These are phyloP conservation scores for Galago senegalensis DNA, from an alignment of 2,797 vertebrate species.

Conservation along the genomic window DNA sequence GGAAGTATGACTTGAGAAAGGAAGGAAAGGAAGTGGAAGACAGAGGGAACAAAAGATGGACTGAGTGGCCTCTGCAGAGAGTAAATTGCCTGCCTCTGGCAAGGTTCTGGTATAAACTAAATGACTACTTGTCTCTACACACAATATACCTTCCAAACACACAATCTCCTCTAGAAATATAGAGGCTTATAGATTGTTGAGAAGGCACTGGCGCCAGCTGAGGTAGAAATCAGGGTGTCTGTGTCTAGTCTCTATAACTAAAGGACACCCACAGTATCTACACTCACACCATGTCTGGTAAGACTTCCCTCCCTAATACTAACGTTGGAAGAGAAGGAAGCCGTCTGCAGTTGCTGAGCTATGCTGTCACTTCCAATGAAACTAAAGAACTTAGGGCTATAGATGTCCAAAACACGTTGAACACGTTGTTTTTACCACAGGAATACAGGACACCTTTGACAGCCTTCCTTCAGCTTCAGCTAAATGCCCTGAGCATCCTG, in stretches of 20 bases:
- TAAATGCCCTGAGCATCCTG: not conserved
- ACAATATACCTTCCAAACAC: not conserved
- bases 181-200: not conserved
- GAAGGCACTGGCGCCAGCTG: not conserved
- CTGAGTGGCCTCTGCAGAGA: no score
- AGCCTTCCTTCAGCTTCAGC: not conserved
- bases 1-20: not conserved
- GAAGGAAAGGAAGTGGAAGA: not conserved
- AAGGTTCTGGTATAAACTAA: constrained; percentile 34
- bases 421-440: not conserved
- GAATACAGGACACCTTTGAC: not conserved
- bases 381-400: not conserved
- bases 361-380: not conserved
- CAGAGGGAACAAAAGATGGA: not conserved
- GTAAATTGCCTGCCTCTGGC: not conserved
- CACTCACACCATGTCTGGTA: not conserved
- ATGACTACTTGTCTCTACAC: constrained; percentile 53
- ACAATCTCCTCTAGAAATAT: not conserved
- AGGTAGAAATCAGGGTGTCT: not conserved
- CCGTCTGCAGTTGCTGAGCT: not conserved
- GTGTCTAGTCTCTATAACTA: no score
- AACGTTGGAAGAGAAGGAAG: not conserved
- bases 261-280: not conserved
- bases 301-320: not conserved
- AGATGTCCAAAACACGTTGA: not conserved